Base-by-base conservation (phyloP, 2,113 vertebrate genomes). In the Centropus unirufus region DNA sequence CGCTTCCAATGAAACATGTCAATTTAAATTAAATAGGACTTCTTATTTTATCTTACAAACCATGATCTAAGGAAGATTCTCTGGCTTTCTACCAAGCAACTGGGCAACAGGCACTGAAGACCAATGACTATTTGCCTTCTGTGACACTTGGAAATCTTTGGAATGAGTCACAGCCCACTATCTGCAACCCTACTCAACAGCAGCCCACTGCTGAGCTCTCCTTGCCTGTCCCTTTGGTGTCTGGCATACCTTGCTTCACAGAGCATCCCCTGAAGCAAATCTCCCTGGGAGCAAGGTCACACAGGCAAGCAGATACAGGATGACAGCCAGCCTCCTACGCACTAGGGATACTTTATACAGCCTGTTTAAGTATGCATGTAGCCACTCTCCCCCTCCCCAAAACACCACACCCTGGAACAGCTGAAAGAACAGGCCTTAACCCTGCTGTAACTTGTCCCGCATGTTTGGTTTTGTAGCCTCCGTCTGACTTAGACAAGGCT, bases 371-470 rank as follows among this genome's bases (percentile, higher is more conserved):
- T 49, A 57, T 32, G 64, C 32, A 51, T 42, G 83, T 36, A 90
- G 82, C 83, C 79, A 72, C 39, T 30, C 51, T 80, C 62, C 64
- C 91, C 69, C 68, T 94, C 72, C 90, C n/a, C 79, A 78, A 62
- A 62, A 32, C 62, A 90, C 92, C 83, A 83, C 91, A 68, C 78
- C 87, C 91, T 70, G 52, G 16, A 96, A 94, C 94, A 96, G 97
- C 96, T 98, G 97, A 97, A 94, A 89, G 95, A 95, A 61, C 87
- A 70, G 16, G 86, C 79, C 90, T 92, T 74, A 89, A 68, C 8
- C 19, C 82, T 89, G 52, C 89, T 90, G 92, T 76, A 96, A 95
- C 92, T 92, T 82, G 92, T 61, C 83, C 40, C 16, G 89, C 34
- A 44, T 40, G 83, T 96, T 96, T 1, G 2, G 96, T 90, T 97